A percentile compares a stretch with the other conserved stretches of the same genome.
phyloP scores from a whole-genome alignment of 2,888 invertebrate species.

The Palloptera scutellata region DNA sequence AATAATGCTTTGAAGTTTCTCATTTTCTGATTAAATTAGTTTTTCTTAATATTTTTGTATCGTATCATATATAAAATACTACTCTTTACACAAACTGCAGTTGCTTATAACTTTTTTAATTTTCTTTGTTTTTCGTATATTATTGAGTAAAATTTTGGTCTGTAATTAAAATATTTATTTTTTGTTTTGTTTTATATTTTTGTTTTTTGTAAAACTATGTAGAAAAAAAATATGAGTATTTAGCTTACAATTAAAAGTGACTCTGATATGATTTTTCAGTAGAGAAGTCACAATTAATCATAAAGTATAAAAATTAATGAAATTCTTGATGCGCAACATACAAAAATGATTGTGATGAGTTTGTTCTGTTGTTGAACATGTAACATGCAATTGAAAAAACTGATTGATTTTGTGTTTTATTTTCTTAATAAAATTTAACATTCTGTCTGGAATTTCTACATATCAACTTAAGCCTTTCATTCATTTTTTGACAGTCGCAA shows the following conservation, averaged over 20 bases:
- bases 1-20: constrained; percentile 23
- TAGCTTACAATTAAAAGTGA: constrained; percentile 10
- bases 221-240: constrained; percentile 13
- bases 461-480: too few relatives aligned
- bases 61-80: not conserved
- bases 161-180: constrained; percentile 10
- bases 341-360: too few relatives aligned
- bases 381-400: too few relatives aligned
- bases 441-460: too few relatives aligned
- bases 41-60: constrained; percentile 5
- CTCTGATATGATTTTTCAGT: constrained; percentile 4
- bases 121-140: not conserved
- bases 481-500: too few relatives aligned
- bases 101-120: not conserved
- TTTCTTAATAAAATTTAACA: too few relatives aligned
- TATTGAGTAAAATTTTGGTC: constrained; percentile 20
- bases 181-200: constrained; percentile 6
- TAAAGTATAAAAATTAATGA: too few relatives aligned
- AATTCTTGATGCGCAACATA: too few relatives aligned
- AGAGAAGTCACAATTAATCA: too few relatives aligned
- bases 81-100: constrained; percentile 1
- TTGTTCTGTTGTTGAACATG: too few relatives aligned
- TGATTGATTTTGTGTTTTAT: too few relatives aligned
- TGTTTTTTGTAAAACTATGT: constrained; percentile 9
- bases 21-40: not conserved